Evolutionary conservation across 2,113 vertebrate genomes (phyloP).

Genomic region (Oophaga pumilio): DNA sequence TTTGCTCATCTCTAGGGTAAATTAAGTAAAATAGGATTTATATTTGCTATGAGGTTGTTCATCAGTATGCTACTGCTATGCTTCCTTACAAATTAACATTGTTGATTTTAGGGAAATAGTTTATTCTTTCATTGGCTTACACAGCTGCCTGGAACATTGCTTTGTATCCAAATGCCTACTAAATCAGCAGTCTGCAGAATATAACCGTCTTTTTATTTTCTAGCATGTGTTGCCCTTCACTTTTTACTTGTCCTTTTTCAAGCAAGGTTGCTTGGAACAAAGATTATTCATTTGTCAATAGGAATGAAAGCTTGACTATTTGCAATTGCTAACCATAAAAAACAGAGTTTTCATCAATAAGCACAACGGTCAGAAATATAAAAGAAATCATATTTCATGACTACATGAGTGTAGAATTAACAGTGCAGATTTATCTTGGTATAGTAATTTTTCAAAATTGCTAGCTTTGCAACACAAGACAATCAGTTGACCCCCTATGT

Average conservation of each 20-base stretch:
- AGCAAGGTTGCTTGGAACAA: constrained; percentile 18
- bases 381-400: background rate
- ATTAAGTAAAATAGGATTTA: background rate
- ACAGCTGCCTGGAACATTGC: constrained; percentile 13
- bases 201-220: constrained; percentile 6
- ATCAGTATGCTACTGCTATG: background rate
- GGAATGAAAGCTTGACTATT: background rate
- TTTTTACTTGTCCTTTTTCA: constrained; percentile 16
- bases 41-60: background rate
- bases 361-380: background rate
- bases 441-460: background rate
- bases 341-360: background rate
- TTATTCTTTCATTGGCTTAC: background rate
- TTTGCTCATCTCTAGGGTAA: too few relatives aligned
- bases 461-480: background rate
- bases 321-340: background rate
- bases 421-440: background rate
- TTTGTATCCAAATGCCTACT: constrained; percentile 10
- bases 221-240: constrained; percentile 29
- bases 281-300: background rate
- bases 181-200: constrained; percentile 33
- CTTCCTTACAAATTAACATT: background rate
- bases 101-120: background rate
- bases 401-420: background rate
- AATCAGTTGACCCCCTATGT: background rate